These are phyloP conservation scores for Epinephelus cyanopodus DNA, from an alignment of 2,113 vertebrate genomes.

Conservation along the genomic window DNA sequence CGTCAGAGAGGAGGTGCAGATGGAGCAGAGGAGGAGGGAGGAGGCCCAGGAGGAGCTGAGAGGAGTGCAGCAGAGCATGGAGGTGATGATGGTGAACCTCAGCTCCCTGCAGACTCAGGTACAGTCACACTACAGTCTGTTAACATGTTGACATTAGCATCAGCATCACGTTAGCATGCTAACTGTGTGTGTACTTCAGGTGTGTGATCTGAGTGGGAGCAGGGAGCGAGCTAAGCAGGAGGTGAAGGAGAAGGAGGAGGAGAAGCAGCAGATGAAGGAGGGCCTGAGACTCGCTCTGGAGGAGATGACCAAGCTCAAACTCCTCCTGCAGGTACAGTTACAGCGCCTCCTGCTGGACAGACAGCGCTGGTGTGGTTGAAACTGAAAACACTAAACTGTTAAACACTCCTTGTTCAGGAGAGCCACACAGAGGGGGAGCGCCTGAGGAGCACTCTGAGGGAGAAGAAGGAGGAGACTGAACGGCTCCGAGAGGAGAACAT, in stretches of 20 bases:
- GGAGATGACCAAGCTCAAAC: constrained; percentile 75
- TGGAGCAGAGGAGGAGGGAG: background rate
- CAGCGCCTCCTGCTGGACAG: background rate
- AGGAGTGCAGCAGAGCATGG: constrained; percentile 27
- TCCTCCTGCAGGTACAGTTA: constrained; percentile 68
- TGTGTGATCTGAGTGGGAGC: constrained; percentile 38
- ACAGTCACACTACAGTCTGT: background rate
- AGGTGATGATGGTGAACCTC: constrained; percentile 36
- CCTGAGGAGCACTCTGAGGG: constrained; percentile 64
- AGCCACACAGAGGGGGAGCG: constrained; percentile 76
- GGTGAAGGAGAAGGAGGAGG: constrained; percentile 58
- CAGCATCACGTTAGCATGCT: background rate
- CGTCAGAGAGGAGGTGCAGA: constrained; percentile 48
- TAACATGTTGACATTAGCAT: too few relatives aligned
- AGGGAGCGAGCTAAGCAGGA: constrained; percentile 45
- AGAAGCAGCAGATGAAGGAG: constrained; percentile 69
- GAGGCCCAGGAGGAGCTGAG: constrained; percentile 34
- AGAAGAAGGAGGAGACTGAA: constrained; percentile 69
- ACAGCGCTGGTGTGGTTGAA: too few relatives aligned
- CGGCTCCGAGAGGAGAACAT: constrained; percentile 52
- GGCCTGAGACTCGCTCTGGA: constrained; percentile 65
- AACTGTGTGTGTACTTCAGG: constrained; percentile 27
- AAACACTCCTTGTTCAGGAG: constrained; percentile 45
- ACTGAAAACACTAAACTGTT: background rate
- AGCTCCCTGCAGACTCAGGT: constrained; percentile 60